Evolutionary conservation across 2,797 vertebrate genomes (phyloP), one percentile per base, ranked within the genome.

Genomic region (Poliocrania exsul): DNA sequence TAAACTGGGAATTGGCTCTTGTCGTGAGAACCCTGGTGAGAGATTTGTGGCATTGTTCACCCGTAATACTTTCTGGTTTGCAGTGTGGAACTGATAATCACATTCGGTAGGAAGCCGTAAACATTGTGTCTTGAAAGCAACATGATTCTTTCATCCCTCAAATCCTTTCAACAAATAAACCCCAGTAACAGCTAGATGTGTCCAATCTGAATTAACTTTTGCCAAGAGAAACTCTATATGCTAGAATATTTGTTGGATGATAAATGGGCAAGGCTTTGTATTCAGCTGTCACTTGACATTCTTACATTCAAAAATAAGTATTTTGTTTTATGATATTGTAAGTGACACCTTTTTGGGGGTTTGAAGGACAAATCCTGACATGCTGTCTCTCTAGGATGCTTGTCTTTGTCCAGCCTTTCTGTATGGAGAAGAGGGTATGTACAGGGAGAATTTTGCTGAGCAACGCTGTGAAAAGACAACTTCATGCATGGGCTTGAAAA

Each of bases 1-100:
- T 94, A 96, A 96, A 96, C 87, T 82, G 81, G 80, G 69, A 90
- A 92, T 97, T 98, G 96, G 70, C 79, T 84, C 86, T 96, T 95
- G 81, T 60, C 79, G 65, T 71, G 93, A 95, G 73, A 95, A 91
- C 67, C 71, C 71, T 81, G 81, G 53, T 81, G 74, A 91, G 85
- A 95, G 92, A 84, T 84, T 77, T 88, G 57, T 92, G 92, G 70
- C 61, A 62, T 93, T 96, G 67, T 93, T 94, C 89, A 89, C 67
- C 88, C 78, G 33, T 64, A 89, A 60, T 46, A 21, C 82, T 73
- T 91, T 65, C 54, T 84, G 60, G 42, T 96, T 95, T 95, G 90
- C 80, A 90, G 35, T 58, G 42, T 56, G 96, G 86, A 95, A 86
- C 56, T 90, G 40, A 71, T 95, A 96, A 95, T 96, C 85, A 62